Base-by-base conservation (phyloP, 2,888 invertebrate genomes). In the Yponomeuta cagnagella region DNA sequence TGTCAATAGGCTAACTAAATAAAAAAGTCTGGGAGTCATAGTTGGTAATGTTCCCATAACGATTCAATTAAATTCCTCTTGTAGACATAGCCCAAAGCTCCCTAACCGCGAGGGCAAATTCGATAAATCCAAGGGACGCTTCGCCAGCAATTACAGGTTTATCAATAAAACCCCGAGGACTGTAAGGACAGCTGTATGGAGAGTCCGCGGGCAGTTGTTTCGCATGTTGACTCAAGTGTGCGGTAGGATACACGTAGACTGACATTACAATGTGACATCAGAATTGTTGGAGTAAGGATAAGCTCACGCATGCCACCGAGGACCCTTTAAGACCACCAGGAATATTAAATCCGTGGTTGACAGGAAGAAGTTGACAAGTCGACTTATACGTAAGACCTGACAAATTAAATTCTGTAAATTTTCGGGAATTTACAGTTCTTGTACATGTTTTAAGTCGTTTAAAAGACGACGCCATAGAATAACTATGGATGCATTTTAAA, bases 221-320 rank as follows among this genome's bases (percentile, higher is more conserved):
- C 77, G 78, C 78, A 70, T 87, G 82, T 88, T 88, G 85, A 88
- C 80, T 83, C 88, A 88, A 88, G 85, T 87, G 87, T 76, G 72
- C 43, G 67, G 43, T 30, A 15, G 71, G 72, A 74, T 58, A 72
- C 58, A 68, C 70, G 43, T 63, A 70, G 37, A 71, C 23, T 68
- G 69, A 69, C 69, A 69, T 9, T 33, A 69, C 69, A 69, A 69
- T 63, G 63, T 31, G 68, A 52, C 68, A 12, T 12, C 12, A 30
- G n/a, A 37, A 23, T 43, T 15, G 33, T 33, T 65, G 65, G 31
- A 23, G 5, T 10, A 65, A 10, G 10, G 65, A 65, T 65, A 52
- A 48, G 30, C 31, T 52, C 48, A 33, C 68, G 8, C 43, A 31
- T 48, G 52, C 52, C 43, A 43, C 9, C 43, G 43, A 43, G 43